These are phyloP conservation scores for Epizoanthus ramosus DNA, from an alignment of 92 coral and sea anemone genomes.

Conservation along the genomic window DNA sequence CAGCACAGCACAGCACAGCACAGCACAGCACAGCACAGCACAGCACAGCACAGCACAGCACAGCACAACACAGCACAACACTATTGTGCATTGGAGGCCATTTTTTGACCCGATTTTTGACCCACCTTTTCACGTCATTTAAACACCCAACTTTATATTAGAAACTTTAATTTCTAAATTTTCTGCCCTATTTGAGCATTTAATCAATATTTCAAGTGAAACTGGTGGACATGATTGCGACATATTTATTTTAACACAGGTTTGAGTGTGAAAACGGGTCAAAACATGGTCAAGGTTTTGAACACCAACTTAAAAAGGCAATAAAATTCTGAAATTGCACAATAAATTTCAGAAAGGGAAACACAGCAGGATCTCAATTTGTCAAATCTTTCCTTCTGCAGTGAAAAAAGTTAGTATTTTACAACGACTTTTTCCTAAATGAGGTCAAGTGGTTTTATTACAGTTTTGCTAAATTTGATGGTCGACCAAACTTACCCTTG, in stretches of 20 bases:
- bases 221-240: background rate
- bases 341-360: background rate
- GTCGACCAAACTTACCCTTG: conserved; percentile 1
- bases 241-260: background rate
- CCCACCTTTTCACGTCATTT: background rate
- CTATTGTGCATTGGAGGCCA: background rate
- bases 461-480: conserved; percentile 3
- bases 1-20: background rate
- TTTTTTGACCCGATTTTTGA: background rate
- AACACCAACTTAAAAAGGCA: background rate
- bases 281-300: background rate
- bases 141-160: background rate
- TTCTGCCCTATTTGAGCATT: background rate
- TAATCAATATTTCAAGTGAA: too few relatives aligned
- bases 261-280: background rate
- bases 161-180: too few relatives aligned
- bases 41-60: background rate
- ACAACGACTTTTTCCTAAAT: background rate
- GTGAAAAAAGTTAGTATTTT: background rate
- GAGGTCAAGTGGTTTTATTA: conserved; percentile 2
- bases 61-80: background rate
- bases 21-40: background rate
- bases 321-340: background rate
- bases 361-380: background rate
- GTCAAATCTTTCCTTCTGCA: background rate